Base-by-base conservation (phyloP, 30 jellyfish, hydroid and myxozoan species). In the Aurelia coerulea region DNA sequence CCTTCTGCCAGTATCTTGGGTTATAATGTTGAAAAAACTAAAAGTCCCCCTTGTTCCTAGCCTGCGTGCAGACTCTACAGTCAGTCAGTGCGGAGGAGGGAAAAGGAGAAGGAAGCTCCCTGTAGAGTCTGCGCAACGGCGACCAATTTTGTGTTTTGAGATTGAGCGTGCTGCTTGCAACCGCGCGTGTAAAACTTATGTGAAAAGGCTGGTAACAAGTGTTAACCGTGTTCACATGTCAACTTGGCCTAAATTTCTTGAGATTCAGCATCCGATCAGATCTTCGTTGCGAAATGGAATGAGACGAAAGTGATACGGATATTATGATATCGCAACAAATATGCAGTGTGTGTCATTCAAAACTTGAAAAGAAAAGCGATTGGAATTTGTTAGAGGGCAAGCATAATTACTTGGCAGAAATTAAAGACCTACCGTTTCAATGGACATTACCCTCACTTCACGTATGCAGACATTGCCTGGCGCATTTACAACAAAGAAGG, bases 361-460 rank as follows among this genome's bases (percentile, higher is more conserved):
- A 60, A 60, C 69, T 60, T 60, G 69, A 60, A 60, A 60, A 10
- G 1, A 60, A 5, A 60, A 60, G 32, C 69, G 69, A 67, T 32
- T 67, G 77, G 77, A 67, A 67, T 67, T 35, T 67, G 50, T 35
- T 67, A 35, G 77, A 67, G 51, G 77, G 77, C 35, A 67, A 67
- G 51, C 77, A 67, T 35, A 67, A 67, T 12, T 67, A 67, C 54
- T 23, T 67, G 54, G 54, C 50, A 67, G 77, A 67, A 23, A 67
- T 67, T 35, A 31, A 23, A 31, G 77, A 67, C 18, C 17, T 67
- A 32, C 77, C 77, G 53, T 67, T 60, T 60, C 33, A 60, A 1
- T 60, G 33, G 69, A 60, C 69, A 60, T 10, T 60, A 16, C 69
- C 69, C 10, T 60, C 69, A 16, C 69, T 32, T 3, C 69, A 60